Evolutionary conservation across 2,797 vertebrate species (phyloP).

Genomic region (Neopelma chrysocephalum): DNA sequence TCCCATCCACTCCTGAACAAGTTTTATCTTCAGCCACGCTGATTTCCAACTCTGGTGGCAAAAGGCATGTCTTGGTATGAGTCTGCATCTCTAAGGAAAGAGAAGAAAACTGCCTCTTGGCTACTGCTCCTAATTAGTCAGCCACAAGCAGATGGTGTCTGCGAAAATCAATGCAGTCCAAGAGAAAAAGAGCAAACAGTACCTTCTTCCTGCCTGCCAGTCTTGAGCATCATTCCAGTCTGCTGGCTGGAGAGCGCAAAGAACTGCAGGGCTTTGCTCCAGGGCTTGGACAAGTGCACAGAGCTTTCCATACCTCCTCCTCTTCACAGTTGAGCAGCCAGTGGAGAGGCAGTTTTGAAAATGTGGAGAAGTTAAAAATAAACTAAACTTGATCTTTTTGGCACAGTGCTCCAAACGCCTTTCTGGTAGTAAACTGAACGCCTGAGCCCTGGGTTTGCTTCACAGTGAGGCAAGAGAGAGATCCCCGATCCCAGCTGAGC

Average conservation of each 20-base stretch:
- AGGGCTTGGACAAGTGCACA: neutral
- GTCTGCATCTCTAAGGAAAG: neutral
- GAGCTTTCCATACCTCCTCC: neutral
- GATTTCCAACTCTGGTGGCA: neutral
- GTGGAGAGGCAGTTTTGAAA: neutral
- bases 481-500: neutral
- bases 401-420: accelerated
- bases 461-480: neutral
- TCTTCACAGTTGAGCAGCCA: neutral
- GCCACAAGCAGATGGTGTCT: conserved; percentile 33
- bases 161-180: neutral
- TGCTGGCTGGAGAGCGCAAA: neutral
- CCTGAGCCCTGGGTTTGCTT: neutral
- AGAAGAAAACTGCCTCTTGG: neutral
- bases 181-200: conserved; percentile 23
- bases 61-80: neutral
- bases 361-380: conserved; percentile 21
- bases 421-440: neutral
- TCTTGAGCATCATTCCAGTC: conserved; percentile 16
- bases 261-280: conserved; percentile 7
- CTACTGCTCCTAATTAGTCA: conserved; percentile 15
- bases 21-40: neutral
- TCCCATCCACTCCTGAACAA: neutral
- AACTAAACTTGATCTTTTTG: conserved; percentile 5
- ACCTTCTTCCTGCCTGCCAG: neutral